Evolutionary conservation across 2,888 invertebrate genomes (phyloP), one percentile per base, ranked within the genome.

Genomic region (Margaritifera margaritifera): DNA sequence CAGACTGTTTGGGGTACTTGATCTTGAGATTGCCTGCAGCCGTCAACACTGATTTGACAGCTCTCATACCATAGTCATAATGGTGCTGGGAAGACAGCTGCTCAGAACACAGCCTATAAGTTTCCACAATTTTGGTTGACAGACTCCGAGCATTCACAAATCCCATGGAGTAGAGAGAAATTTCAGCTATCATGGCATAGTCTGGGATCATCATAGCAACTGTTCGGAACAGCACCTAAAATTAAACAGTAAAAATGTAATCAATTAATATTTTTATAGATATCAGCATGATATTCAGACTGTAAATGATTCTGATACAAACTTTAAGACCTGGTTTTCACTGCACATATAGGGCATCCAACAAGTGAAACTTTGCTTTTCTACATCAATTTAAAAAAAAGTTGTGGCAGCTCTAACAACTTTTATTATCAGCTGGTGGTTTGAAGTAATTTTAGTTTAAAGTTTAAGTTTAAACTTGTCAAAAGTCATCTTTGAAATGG

Each of bases 171-270:
- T 90, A 90, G 19, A 90, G 84, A 0, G 88, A 89, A 66, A 90
- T 89, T 75, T 89, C 89, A 19, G 85, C 89, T 68, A 90, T 90
- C 85, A 90, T 85, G 24, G 86, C 88, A 70, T 89, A 89, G 78
- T 90, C 89, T 15, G 90, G 90, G 6, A 90, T 88, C 89, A 89
- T 89, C 89, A 90, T 90, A 60, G 89, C 89, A 19, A 90, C 90
- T 25, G 90, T 89, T 20, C 90, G 79, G 77, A 90, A 90, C 69
- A 89, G 75, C 54, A 89, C 89, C 88, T 89, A 77, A 66, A 60
- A 59, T 25, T 31, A 25, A 63, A 54, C 25, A 50, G 15, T 11
- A n/a, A 60, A 22, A 25, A 42, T 27, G 42, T 42, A 42, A 11
- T 56, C 56, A 1, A 56, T 19, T 11, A 42, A 0, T 42, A 42